Evolutionary conservation across 2,888 invertebrate species (phyloP), one percentile per base, ranked within the genome.

Genomic region (Galeruca laticollis): DNA sequence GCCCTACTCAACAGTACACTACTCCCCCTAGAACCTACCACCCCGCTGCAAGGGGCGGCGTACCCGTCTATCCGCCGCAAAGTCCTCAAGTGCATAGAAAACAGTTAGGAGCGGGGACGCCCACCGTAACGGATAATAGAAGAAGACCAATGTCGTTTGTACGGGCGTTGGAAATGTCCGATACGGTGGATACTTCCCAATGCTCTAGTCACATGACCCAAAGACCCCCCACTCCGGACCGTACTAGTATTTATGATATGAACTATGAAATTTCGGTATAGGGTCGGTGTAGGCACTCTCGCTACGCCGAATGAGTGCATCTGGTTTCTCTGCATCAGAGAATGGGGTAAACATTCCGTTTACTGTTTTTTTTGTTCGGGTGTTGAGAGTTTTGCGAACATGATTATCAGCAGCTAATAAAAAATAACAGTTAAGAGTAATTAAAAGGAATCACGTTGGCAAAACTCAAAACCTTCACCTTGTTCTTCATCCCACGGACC

Each of bases 221-320:
- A 63, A 76, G 80, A 49, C 81, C 90, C 60, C 89, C 90, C 43
- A 91, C 93, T 15, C 93, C 94, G 60, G 95, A 95, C 86, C 92
- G 95, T 80, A 93, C 94, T 81, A 95, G 95, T 86, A 94, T 95
- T 77, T 96, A 96, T 87, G 96, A 96, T 86, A 95, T 95, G 92
- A 96, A 95, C 88, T 96, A 96, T 87, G 96, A 96, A 87, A 96
- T 96, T 88, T 95, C 95, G 79, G 96, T 96, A 89, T 96, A 94
- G 94, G 85, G 84, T 76, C 87, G 85, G 84, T 85, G 85, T 83
- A 83, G 84, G 84, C 84, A 85, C 82, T 83, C 82, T 73, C 81
- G 79, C 75, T 77, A 75, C 71, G 82, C 78, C 81, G 83, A 84
- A 77, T 83, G 83, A 84, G 84, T 84, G 84, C 83, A 70, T 74